Conservation (phyloP, 1,140 invertebrate genomes). For the Plutomurus gul region DNA sequence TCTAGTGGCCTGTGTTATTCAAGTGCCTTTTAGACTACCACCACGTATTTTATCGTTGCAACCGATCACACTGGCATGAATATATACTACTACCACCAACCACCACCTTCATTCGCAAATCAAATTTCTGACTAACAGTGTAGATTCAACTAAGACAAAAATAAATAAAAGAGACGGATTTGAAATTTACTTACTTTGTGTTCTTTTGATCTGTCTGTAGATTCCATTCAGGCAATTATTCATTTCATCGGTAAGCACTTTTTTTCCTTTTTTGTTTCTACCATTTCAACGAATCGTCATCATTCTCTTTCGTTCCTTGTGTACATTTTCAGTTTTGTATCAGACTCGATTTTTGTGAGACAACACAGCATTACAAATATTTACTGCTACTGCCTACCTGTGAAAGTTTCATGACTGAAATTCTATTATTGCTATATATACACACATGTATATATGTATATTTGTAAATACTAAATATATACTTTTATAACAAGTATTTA, state of each 20-base stretch:
- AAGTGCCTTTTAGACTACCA: conserved; percentile 5
- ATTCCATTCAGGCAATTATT: conserved; percentile 51
- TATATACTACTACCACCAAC: no score
- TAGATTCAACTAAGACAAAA: background rate
- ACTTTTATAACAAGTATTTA: no score
- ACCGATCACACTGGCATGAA: no score
- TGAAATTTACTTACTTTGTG: conserved; percentile 32
- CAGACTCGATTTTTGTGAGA: no score
- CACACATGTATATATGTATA: no score
- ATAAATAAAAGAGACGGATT: background rate
- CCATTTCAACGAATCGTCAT: background rate
- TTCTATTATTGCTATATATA: no score
- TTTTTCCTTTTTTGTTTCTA: conserved; percentile 30
- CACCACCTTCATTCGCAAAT: no score
- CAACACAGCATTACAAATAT: no score
- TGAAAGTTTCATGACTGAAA: no score
- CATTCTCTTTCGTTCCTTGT: background rate
- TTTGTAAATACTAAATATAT: no score
- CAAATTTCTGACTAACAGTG: background rate
- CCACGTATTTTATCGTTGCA: no score
- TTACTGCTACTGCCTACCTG: no score
- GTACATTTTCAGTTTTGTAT: background rate
- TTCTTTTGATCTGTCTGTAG: conserved; percentile 43
- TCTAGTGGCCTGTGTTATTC: background rate
- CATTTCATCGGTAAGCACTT: conserved; percentile 48